Evolutionary conservation across 2,797 vertebrate species (phyloP), one percentile per base, ranked within the genome.

Genomic region (Jordanella pulchra): DNA sequence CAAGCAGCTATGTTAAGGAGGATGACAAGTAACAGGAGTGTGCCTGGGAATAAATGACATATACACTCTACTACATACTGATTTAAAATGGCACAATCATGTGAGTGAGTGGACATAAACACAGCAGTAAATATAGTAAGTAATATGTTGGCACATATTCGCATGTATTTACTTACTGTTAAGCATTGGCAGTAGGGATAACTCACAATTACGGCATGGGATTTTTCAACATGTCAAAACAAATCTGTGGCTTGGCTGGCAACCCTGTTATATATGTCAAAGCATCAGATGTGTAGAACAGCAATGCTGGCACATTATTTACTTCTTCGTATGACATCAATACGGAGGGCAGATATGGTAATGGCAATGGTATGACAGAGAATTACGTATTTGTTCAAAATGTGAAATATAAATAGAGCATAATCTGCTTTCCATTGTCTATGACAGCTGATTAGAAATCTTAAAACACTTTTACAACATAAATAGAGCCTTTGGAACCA

Each of bases 1-100:
- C 85, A 44, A 71, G 73, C 84, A 77, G 72, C 75, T 77, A 77
- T 83, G 75, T 67, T 77, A 27, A 69, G 55, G 77, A 64, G 58
- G 56, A 83, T 74, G 83, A 87, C 73, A 83, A 65, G 56, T 80
- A 80, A 71, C 35, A 69, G 65, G 51, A 51, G 71, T 65, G 44
- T 45, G 67, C 32, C 28, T 18, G 61, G 18, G 65, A 71, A 68
- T 55, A 58, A 65, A 47, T 32, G 44, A 42, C 42, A 30, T n/a
- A 23, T 51, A n/a, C 28, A 51, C 51, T 13, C 30, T 6, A 3
- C 35, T 45, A 45, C 64, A 66, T 23, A 27, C 53, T 61, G 45
- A 27, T 71, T 60, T 56, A 18, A 30, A 32, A 27, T 56, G 9
- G 17, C 39, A 7, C 32, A 53, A 54, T 60, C n/a, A 58, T 27